These are phyloP conservation scores for Halcyon senegalensis DNA, from an alignment of 2,113 vertebrate species.

Conservation along the genomic window DNA sequence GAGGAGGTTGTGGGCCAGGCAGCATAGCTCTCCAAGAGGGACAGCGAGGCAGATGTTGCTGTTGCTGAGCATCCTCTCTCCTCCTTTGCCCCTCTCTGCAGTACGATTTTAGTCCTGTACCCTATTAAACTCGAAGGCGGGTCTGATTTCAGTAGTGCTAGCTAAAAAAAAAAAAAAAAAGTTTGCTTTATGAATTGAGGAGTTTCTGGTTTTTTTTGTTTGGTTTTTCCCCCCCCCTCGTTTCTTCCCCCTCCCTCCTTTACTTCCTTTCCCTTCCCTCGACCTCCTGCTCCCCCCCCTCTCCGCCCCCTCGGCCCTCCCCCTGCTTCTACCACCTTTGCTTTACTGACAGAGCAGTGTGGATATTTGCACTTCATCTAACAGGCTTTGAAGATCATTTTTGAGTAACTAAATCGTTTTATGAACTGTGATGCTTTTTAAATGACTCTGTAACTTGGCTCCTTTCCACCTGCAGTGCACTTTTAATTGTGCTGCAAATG, in stretches of 20 bases:
- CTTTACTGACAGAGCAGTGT: neutral
- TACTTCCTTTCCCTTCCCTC: neutral
- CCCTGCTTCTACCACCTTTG: neutral
- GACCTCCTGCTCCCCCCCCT: neutral
- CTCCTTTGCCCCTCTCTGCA: neutral
- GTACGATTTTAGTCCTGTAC: neutral
- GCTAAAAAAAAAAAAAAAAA: too few relatives aligned
- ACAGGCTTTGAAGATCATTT: neutral
- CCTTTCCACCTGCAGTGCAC: neutral
- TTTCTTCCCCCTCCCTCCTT: neutral
- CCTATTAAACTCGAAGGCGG: neutral
- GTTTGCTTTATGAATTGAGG: neutral
- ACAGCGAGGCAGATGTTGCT: neutral
- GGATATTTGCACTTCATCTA: neutral
- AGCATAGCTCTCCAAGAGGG: neutral
- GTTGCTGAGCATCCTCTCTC: neutral
- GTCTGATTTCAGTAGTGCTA: neutral
- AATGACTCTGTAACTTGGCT: constrained; percentile 9
- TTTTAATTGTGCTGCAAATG: constrained; percentile 47
- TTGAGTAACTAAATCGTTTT: constrained; percentile 7
- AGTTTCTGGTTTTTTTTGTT: neutral
- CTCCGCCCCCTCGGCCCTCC: neutral
- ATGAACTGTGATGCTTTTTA: neutral
- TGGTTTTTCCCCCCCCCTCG: neutral
- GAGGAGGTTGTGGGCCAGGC: neutral